Evolutionary conservation across 2,113 vertebrate species (phyloP), one percentile per base, ranked within the genome.

Genomic region (Caracal caracal): DNA sequence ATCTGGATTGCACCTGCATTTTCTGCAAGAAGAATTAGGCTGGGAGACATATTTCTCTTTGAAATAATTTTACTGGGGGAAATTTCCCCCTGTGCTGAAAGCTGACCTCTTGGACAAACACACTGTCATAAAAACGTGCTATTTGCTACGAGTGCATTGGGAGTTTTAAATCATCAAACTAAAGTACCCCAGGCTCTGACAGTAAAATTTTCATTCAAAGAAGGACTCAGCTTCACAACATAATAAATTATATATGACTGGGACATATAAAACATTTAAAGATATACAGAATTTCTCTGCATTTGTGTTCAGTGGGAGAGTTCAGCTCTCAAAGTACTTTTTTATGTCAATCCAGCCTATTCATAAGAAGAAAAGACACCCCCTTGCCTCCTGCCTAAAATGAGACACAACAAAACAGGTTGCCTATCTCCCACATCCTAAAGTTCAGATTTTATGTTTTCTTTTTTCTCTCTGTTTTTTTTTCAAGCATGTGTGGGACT

Each of bases 91-190:
- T 91, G 94, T 95, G 98, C 97, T 97, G 97, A 98, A 98, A 98
- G 96, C 97, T 99, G 99, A 99, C 98, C 98, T 98, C 98, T 99
- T 99, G 99, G 99, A 99, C 98, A 99, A 99, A 99, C 98, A 99
- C 8, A 40, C 90, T 98, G 90, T 98, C 98, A 98, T 98, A 99
- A 99, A 98, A 98, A 98, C 0, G 94, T 98, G 97, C 97, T 98
- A 98, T 99, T 99, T 99, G 98, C 98, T 98, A 98, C 0, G 47
- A 98, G 98, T 20, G 0, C 97, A 94, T 96, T 95, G 99, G 98
- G 98, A 98, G 98, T 98, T 99, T 99, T 99, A 99, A 99, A 99
- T 99, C 99, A 99, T 98, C 98, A 98, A 98, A 98, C 98, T 98
- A 98, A 98, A 98, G 98, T 98, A 98, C 98, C 98, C 95, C 95